Conservation (phyloP, 2,888 invertebrate genomes). For the Leptogaster cylindrica region DNA sequence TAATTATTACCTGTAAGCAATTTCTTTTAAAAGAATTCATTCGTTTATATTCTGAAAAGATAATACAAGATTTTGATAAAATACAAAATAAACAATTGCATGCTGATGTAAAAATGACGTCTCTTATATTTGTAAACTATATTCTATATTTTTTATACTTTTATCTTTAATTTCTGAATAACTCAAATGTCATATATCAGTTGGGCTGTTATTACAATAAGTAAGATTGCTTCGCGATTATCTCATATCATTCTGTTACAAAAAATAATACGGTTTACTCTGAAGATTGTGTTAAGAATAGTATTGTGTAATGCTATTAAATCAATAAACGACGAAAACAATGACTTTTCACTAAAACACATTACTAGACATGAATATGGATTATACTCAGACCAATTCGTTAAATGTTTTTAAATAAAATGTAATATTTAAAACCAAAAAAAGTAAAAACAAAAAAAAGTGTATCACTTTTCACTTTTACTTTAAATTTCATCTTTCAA, state of each 20-base stretch:
- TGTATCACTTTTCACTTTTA: slow-evolving; percentile 15
- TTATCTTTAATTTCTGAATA: too few species aligned
- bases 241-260: slow-evolving; percentile 35
- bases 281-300: slow-evolving; percentile 2
- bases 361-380: slow-evolving; percentile 17
- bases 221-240: too few species aligned
- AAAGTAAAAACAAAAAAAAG: neutral
- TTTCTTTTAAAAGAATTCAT: too few species aligned
- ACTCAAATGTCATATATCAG: too few species aligned
- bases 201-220: too few species aligned
- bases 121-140: too few species aligned
- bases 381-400: slow-evolving; percentile 11
- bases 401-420: neutral
- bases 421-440: slow-evolving; percentile 18
- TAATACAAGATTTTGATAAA: too few species aligned
- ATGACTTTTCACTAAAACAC: slow-evolving; percentile 20
- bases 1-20: too few species aligned
- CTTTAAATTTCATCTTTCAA: slow-evolving; percentile 13
- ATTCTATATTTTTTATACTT: too few species aligned
- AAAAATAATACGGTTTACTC: neutral
- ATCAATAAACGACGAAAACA: slow-evolving; percentile 8
- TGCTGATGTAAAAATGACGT: too few species aligned
- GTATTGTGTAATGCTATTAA: neutral
- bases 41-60: too few species aligned
- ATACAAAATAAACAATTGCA: too few species aligned